phyloP scores from a whole-genome alignment of 2,113 vertebrate genomes.

The Daubentonia madagascariensis region DNA sequence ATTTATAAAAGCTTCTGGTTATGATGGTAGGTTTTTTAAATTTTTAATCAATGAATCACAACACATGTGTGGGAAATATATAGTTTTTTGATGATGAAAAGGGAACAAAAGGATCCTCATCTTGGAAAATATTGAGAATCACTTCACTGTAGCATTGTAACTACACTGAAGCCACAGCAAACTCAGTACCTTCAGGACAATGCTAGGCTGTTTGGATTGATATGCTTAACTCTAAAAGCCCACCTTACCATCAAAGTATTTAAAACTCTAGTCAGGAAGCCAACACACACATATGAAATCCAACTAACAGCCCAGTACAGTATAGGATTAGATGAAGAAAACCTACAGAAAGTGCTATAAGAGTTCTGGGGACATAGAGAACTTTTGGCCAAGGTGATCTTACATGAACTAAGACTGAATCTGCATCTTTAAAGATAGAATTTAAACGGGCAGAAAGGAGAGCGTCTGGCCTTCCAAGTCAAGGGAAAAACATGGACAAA shows the following conservation, averaged over 20 bases:
- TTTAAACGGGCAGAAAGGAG: neutral
- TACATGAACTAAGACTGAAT: neutral
- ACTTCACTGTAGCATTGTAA: neutral
- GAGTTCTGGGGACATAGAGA: neutral
- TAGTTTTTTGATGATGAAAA: neutral
- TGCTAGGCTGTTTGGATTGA: neutral
- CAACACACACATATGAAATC: neutral
- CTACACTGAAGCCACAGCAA: neutral
- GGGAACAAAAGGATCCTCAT: neutral
- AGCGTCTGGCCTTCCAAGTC: neutral
- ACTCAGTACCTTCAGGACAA: neutral
- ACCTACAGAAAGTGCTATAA: neutral
- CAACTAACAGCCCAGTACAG: neutral
- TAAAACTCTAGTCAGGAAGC: conserved; percentile 5
- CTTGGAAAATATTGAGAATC: neutral
- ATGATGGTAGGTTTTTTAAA: neutral
- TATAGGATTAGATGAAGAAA: neutral
- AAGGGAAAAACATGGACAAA: neutral
- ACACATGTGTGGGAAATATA: neutral
- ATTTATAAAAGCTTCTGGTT: neutral
- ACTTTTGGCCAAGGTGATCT: neutral
- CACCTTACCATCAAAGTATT: neutral
- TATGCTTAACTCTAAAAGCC: neutral
- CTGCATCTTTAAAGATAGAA: neutral
- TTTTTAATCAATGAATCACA: neutral